Evolutionary conservation across 1,140 invertebrate species (phyloP), one percentile per base, ranked within the genome.

Genomic region (Cyclargus thomasi): DNA sequence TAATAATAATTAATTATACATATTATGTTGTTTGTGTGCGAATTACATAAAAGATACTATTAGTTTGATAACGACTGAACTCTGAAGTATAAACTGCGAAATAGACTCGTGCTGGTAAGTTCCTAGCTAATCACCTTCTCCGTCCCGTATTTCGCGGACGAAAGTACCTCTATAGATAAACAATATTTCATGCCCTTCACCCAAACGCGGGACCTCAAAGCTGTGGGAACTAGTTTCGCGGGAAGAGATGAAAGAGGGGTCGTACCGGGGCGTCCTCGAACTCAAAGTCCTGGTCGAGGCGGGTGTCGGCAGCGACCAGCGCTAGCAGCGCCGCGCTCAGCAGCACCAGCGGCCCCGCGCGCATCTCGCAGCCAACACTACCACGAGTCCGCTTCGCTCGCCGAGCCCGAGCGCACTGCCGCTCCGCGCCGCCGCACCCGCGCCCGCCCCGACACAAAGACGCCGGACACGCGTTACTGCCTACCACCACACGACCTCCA

Each of bases 251-350:
- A 21, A 20, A 29, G 59, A 55, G 20, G 53, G 8, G 53, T n/a
- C 63, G 76, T 80, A 86, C 83, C 84, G 76, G 77, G 22, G 81
- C 80, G 63, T 88, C 86, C 77, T 85, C 86, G 81, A 88, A 88
- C 77, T 88, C 86, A 76, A 88, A 88, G 79, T 88, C 85, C 69
- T 81, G 79, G 67, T 86, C 85, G 67, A 72, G 53, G n/a, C 82
- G 75, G 6, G 77, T 74, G 65, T 77, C 70, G 36, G 77, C 77
- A 63, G 69, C 71, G 71, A 72, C 71, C 47, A 29, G 62, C 67
- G 68, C 67, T 20, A 71, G 69, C 65, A 71, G 68, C 70, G 69
- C 74, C 68, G 72, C 70, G 36, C 70, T 67, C 65, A 59, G 63
- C 47, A 67, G 64, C 65, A 68, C 66, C 65, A 68, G 67, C 71